Evolutionary conservation across 2,113 vertebrate genomes (phyloP).

Genomic region (Hiodon alosoides): DNA sequence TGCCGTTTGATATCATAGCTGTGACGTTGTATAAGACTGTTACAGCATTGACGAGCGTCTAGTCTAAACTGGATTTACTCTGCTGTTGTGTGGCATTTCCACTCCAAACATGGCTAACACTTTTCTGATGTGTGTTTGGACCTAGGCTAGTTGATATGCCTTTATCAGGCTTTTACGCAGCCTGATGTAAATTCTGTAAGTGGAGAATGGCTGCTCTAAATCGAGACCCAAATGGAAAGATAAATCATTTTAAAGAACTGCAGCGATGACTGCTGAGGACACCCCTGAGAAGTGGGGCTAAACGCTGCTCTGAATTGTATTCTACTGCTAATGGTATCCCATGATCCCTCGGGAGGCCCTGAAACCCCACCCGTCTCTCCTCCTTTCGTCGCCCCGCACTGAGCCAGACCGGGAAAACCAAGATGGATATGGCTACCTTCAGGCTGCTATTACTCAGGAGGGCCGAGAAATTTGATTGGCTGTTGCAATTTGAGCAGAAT

Average conservation of each 20-base stretch:
- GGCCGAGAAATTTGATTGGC: conserved; percentile 78
- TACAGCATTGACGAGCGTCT: no score
- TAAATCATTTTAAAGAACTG: conserved; percentile 14
- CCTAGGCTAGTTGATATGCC: no score
- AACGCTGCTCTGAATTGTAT: conserved; percentile 17
- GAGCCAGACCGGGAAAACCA: conserved; percentile 46
- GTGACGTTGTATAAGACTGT: no score
- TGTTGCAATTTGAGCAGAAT: conserved; percentile 77
- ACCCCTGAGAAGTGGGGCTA: conserved; percentile 2
- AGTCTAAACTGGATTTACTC: not conserved
- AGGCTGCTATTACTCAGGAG: conserved; percentile 72
- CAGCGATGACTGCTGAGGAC: not conserved
- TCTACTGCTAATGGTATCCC: conserved; percentile 24
- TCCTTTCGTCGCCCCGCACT: conserved; percentile 51
- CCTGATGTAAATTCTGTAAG: not conserved
- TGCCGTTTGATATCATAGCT: no score
- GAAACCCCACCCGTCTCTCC: conserved; percentile 33
- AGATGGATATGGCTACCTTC: conserved; percentile 35
- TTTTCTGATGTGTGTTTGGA: no score
- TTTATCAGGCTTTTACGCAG: not conserved
- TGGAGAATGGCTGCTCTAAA: not conserved
- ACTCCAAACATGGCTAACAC: no score
- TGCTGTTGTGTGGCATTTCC: not conserved
- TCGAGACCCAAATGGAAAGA: conserved; percentile 2
- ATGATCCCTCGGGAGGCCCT: conserved; percentile 12